Evolutionary conservation across 2,113 vertebrate species (phyloP).

Genomic region (Cheilinus undulatus): DNA sequence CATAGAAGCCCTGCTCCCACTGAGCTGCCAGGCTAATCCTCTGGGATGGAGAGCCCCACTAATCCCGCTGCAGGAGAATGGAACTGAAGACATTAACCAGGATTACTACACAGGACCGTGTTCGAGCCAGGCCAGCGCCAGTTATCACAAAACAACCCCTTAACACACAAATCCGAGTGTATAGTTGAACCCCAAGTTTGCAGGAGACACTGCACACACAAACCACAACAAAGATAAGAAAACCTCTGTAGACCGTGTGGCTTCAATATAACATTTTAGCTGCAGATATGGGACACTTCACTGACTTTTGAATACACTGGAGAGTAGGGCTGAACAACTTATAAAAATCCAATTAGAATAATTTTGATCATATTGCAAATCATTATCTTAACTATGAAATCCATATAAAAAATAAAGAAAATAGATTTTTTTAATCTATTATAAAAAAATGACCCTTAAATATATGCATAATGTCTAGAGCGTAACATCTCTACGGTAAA

Average conservation of each 20-base stretch:
- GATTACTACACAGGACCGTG: slow-evolving; percentile 76
- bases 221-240: slow-evolving; percentile 15
- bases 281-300: slow-evolving; percentile 23
- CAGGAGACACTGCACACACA: background rate
- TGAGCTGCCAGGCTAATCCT: slow-evolving; percentile 76
- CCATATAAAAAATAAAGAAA: too few species aligned
- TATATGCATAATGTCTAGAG: too few species aligned
- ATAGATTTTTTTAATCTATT: too few species aligned
- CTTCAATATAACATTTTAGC: too few species aligned
- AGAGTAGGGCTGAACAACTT: too few species aligned
- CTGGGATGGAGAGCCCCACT: slow-evolving; percentile 77
- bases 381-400: too few species aligned
- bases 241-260: slow-evolving; percentile 10
- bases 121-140: slow-evolving; percentile 59
- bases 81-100: slow-evolving; percentile 81
- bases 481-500: too few species aligned
- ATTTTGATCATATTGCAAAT: too few species aligned
- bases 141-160: slow-evolving; percentile 66
- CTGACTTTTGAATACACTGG: slow-evolving; percentile 2
- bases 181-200: slow-evolving; percentile 11
- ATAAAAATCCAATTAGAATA: too few species aligned
- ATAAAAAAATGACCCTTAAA: too few species aligned
- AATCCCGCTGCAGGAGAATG: slow-evolving; percentile 79
- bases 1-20: slow-evolving; percentile 69
- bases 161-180: slow-evolving; percentile 45